phyloP scores from a whole-genome alignment of 2,113 vertebrate species.

The Dromaius novaehollandiae region DNA sequence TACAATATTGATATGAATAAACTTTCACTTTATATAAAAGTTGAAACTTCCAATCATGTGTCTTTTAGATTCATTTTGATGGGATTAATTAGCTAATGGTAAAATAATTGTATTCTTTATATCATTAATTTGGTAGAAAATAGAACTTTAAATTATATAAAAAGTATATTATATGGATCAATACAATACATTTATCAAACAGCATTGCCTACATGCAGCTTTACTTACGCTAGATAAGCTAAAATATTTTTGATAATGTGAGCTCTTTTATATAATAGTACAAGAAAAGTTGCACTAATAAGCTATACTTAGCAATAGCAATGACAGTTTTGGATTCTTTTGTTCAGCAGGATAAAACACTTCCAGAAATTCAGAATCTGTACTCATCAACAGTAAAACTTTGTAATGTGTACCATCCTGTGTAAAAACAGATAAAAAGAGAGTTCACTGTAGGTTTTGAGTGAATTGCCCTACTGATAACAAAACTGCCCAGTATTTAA shows the following conservation, averaged over 20 bases:
- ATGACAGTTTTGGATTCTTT: not conserved
- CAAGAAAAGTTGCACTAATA: not conserved
- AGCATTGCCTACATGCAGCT: not conserved
- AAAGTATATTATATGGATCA: not conserved
- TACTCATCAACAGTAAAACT: not conserved
- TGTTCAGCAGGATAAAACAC: not conserved
- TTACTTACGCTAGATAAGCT: not conserved
- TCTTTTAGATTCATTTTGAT: constrained; percentile 8
- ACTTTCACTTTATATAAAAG: not conserved
- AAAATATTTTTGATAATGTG: not conserved
- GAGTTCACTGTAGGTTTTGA: not conserved
- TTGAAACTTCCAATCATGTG: not conserved
- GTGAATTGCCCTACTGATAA: not conserved
- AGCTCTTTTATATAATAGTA: not conserved
- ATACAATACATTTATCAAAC: not conserved
- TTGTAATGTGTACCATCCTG: not conserved
- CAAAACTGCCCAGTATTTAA: not conserved
- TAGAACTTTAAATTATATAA: not conserved
- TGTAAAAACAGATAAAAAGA: not conserved
- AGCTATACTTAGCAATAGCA: not conserved
- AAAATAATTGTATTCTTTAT: not conserved
- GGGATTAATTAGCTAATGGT: not conserved
- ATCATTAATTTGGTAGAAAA: constrained; percentile 18
- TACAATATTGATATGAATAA: not conserved
- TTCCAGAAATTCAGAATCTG: not conserved